phyloP scores from a whole-genome alignment of 2,113 vertebrate species.

The Synchiropus splendidus region DNA sequence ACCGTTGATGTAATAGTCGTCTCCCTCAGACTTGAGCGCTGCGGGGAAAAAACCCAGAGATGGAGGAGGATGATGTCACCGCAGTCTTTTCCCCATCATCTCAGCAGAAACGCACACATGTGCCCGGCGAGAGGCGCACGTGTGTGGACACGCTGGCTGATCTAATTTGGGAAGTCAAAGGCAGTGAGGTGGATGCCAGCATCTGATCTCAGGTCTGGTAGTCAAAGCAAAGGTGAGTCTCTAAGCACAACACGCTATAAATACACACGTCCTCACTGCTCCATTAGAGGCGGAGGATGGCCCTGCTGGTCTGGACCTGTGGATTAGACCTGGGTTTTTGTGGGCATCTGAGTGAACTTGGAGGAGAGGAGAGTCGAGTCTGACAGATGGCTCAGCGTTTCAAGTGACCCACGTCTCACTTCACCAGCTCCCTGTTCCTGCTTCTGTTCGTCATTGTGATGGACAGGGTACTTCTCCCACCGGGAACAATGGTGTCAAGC shows the following conservation, averaged over 20 bases:
- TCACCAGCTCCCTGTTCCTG: too few relatives aligned
- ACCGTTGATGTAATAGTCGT: conserved; percentile 96
- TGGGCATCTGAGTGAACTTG: neutral
- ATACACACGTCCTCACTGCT: conserved; percentile 47
- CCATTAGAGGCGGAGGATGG: conserved; percentile 43
- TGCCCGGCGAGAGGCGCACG: conserved; percentile 8
- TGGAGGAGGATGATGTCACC: conserved; percentile 31
- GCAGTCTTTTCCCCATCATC: conserved; percentile 11
- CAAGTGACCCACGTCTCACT: too few relatives aligned
- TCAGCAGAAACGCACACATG: conserved; percentile 4
- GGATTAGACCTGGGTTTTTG: conserved; percentile 2
- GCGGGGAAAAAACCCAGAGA: conserved; percentile 14
- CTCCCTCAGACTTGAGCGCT: conserved; percentile 91
- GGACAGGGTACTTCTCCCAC: too few relatives aligned
- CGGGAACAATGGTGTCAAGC: too few relatives aligned
- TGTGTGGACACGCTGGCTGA: conserved; percentile 20
- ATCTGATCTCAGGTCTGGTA: conserved; percentile 36
- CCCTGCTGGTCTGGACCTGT: conserved; percentile 19
- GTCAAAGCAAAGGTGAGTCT: conserved; percentile 59
- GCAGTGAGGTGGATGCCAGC: conserved; percentile 55
- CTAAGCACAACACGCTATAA: conserved; percentile 61
- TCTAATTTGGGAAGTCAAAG: conserved; percentile 30
- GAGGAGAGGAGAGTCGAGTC: too few relatives aligned
- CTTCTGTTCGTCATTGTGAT: too few relatives aligned
- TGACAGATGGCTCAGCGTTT: too few relatives aligned